Base-by-base conservation (phyloP, 2,888 invertebrate species). In the Pyralis farinalis region DNA sequence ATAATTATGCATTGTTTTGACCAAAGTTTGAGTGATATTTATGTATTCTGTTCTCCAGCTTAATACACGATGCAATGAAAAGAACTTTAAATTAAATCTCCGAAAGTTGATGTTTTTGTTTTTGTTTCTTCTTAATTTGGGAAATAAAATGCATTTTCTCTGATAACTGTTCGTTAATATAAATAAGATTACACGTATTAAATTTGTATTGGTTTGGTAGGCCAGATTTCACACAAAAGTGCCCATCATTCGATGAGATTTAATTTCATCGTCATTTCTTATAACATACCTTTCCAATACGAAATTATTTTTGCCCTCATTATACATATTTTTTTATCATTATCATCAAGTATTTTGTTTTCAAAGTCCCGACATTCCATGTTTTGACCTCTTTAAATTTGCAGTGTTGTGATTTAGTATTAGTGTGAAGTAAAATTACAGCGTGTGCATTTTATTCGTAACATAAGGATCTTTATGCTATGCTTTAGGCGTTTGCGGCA, bases 371-470 rank as follows among this genome's bases (percentile, higher is more conserved):
- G 7, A 55, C 72, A 71, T 75, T 72, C 66, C 71, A 57, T 52
- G 10, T n/a, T 36, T 30, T 45, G 53, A 54, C 47, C 51, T 53
- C 45, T 61, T 12, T 30, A 57, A 58, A 57, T 63, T 55, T 71
- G 69, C 71, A 60, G 71, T 71, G 77, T 79, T 78, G 77, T 79
- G 78, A 79, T 72, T 68, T 69, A 71, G 61, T 42, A 43, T 45
- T 55, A 64, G 47, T 40, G 36, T 50, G 48, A 51, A 42, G 12
- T 58, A 55, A 53, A 35, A 30, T 55, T 16, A 53, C 58, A 48
- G 39, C 34, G 37, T 51, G 54, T 54, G 25, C 49, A 45, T 55
- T 50, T 46, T 53, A 47, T 3, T 22, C n/a, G n/a, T n/a, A 16
- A 4, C 7, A 42, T 66, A 66, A 61, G 54, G 35, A 53, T 64